Evolutionary conservation across 2,888 invertebrate genomes (phyloP).

Genomic region (Xestoiulus laeticollis): DNA sequence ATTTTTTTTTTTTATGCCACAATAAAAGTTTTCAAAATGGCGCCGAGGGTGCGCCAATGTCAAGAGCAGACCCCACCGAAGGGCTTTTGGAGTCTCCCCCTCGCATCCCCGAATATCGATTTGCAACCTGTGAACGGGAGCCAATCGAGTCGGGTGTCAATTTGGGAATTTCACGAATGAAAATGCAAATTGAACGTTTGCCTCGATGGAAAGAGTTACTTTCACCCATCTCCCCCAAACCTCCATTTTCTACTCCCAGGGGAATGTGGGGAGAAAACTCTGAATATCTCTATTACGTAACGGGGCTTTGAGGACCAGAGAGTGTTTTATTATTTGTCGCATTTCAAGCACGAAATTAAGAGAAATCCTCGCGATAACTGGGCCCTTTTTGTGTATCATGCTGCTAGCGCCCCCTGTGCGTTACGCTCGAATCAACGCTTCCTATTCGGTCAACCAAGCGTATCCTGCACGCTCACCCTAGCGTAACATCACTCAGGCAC

Average conservation of each 20-base stretch:
- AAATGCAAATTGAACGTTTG: conserved; percentile 22
- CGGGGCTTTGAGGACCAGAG: neutral
- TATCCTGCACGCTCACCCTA: neutral
- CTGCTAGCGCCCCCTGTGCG: neutral
- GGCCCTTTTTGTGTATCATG: neutral
- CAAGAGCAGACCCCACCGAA: neutral
- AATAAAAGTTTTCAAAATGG: too few relatives aligned
- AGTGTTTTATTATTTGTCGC: neutral
- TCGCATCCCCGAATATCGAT: neutral
- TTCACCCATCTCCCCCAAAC: too few relatives aligned
- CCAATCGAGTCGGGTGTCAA: neutral
- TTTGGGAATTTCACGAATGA: neutral
- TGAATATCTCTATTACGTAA: neutral
- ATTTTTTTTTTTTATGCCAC: too few relatives aligned
- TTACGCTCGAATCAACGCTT: neutral
- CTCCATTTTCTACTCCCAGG: neutral
- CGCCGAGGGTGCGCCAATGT: neutral
- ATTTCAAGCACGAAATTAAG: conserved; percentile 13
- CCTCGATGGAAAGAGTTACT: neutral
- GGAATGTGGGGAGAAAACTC: neutral
- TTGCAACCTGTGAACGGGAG: neutral
- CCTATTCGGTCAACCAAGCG: neutral
- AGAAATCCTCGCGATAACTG: neutral
- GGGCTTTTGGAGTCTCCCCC: neutral
- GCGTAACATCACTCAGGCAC: neutral